Evolutionary conservation across 2,113 vertebrate genomes (phyloP).

Genomic region (Corythornis cristatus): DNA sequence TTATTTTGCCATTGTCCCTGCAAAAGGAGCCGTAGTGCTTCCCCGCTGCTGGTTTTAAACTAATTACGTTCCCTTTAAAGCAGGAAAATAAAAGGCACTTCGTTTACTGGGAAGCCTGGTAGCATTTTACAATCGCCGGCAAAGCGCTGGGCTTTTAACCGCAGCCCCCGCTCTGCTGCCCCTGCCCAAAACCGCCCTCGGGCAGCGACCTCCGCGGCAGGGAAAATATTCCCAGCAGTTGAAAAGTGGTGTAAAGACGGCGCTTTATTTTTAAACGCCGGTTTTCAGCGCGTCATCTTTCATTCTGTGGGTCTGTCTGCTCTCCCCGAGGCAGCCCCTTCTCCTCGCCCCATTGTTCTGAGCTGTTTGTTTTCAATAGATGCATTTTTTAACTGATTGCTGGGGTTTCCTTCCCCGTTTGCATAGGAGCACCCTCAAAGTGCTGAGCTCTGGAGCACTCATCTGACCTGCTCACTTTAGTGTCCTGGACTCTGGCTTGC

Average conservation of each 20-base stretch:
- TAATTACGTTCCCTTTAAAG: slow-evolving; percentile 48
- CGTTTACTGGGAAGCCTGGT: slow-evolving; percentile 19
- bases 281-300: neutral
- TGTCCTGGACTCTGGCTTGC: fast-evolving
- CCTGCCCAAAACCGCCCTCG: neutral
- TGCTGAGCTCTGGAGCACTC: neutral
- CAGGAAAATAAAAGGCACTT: slow-evolving; percentile 26
- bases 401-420: neutral
- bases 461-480: neutral
- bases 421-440: neutral
- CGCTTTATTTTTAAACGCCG: neutral
- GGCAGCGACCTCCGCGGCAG: neutral
- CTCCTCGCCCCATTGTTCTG: neutral
- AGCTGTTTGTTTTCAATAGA: neutral
- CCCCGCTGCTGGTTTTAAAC: slow-evolving; percentile 12
- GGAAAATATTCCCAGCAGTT: neutral
- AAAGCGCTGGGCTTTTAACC: neutral
- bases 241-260: neutral
- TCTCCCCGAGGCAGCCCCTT: neutral
- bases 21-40: neutral
- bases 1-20: slow-evolving; percentile 34
- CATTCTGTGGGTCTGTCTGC: neutral
- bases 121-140: slow-evolving; percentile 1
- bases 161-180: neutral
- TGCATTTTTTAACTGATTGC: neutral